Conservation (phyloP, 2,888 invertebrate species). For the Drosophila prolongata region DNA sequence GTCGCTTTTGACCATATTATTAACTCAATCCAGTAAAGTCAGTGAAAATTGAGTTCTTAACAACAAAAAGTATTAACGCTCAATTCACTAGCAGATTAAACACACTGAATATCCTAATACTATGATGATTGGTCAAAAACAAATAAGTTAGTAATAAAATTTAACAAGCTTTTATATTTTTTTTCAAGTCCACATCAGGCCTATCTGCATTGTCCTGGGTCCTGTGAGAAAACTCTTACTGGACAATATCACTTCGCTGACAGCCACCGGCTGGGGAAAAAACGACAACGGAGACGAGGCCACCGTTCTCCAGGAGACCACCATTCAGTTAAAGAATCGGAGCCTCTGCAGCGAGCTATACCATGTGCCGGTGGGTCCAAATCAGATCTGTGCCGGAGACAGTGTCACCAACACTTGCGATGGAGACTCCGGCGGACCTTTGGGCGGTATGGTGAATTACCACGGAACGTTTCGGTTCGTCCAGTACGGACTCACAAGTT, state of each 20-base stretch:
- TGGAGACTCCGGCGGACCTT: background rate
- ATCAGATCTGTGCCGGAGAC: background rate
- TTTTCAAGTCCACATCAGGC: background rate
- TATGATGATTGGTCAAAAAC: too few species aligned
- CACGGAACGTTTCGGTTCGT: background rate
- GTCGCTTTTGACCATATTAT: too few species aligned
- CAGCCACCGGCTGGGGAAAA: background rate
- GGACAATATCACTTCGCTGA: background rate
- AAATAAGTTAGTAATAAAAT: too few species aligned
- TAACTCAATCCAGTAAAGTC: too few species aligned
- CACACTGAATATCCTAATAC: too few species aligned
- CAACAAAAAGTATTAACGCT: too few species aligned
- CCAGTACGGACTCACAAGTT: background rate
- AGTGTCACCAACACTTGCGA: background rate
- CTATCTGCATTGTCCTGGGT: slow-evolving; percentile 1
- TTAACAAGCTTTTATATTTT: background rate
- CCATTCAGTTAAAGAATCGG: background rate
- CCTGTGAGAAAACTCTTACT: background rate
- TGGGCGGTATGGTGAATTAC: background rate
- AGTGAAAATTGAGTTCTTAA: too few species aligned
- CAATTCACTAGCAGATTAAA: too few species aligned
- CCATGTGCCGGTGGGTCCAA: background rate
- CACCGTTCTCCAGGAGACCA: background rate
- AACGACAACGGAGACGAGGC: background rate
- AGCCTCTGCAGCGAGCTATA: background rate